Evolutionary conservation across 2,113 vertebrate genomes (phyloP).

Genomic region (Phasianus colchicus): DNA sequence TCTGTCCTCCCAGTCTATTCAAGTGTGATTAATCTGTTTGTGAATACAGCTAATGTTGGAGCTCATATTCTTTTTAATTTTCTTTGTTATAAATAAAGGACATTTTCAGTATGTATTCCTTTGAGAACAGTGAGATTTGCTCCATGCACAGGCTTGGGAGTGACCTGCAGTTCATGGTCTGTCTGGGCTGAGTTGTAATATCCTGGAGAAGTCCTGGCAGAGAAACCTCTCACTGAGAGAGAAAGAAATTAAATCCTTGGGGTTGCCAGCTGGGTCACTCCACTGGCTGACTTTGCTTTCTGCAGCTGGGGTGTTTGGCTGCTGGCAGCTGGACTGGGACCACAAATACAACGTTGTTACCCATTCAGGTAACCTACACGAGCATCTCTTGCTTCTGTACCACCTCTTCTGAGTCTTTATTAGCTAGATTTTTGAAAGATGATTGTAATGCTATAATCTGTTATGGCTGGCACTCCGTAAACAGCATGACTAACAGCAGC

Average conservation of each 20-base stretch:
- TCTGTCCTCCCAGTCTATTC: neutral
- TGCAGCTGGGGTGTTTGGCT: neutral
- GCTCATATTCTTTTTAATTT: neutral
- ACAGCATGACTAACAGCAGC: neutral
- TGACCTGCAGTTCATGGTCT: neutral
- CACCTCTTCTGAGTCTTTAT: neutral
- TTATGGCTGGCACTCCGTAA: neutral
- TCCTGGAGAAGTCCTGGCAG: neutral
- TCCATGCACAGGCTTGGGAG: neutral
- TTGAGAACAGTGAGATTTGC: neutral
- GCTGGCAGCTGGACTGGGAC: neutral
- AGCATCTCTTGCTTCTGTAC: neutral
- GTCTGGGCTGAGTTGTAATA: neutral
- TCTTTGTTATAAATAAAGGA: neutral
- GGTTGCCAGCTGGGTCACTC: neutral
- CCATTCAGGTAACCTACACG: neutral
- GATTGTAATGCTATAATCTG: neutral
- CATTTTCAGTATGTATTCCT: neutral
- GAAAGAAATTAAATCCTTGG: neutral
- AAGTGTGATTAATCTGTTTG: neutral
- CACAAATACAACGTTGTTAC: neutral
- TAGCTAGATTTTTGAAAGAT: neutral
- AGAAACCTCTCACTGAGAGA: neutral
- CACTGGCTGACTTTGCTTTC: neutral
- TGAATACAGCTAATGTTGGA: neutral